Conservation (phyloP, 2,113 vertebrate genomes). For the Diphyllodes magnificus region DNA sequence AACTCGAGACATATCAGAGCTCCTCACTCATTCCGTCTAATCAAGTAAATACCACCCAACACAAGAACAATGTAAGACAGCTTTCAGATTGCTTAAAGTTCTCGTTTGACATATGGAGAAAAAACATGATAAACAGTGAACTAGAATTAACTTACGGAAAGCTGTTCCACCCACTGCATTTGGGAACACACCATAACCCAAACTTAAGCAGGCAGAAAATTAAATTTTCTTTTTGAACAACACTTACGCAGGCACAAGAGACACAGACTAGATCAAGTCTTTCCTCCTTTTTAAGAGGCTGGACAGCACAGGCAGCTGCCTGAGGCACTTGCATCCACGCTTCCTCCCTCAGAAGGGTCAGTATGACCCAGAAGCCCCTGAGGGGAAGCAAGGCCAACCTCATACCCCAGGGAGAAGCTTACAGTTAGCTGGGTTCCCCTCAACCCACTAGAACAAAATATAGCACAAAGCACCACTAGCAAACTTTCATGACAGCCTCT, state of each 20-base stretch:
- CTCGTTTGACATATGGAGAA: slow-evolving; percentile 33
- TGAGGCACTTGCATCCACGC: not conserved
- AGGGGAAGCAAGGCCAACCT: not conserved
- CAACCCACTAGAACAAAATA: not conserved
- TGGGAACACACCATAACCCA: slow-evolving; percentile 20
- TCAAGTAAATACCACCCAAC: not conserved
- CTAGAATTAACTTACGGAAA: not conserved
- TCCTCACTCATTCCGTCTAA: not conserved
- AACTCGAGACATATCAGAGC: not conserved
- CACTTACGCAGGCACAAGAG: not conserved
- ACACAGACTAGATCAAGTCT: not conserved
- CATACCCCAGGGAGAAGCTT: not conserved
- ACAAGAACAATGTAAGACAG: not conserved
- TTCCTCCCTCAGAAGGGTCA: not conserved
- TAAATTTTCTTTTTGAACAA: not conserved
- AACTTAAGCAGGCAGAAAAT: slow-evolving; percentile 10
- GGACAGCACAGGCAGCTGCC: not conserved
- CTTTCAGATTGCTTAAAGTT: slow-evolving; percentile 1
- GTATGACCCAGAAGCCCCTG: accelerated
- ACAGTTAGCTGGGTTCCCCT: not conserved
- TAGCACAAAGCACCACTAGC: not conserved
- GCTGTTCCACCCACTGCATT: slow-evolving; percentile 26
- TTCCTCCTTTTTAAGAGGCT: not conserved
- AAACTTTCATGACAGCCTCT: not conserved
- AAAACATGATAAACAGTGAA: not conserved